Base-by-base conservation (phyloP, 2,113 vertebrate genomes). In the Gadus macrocephalus region DNA sequence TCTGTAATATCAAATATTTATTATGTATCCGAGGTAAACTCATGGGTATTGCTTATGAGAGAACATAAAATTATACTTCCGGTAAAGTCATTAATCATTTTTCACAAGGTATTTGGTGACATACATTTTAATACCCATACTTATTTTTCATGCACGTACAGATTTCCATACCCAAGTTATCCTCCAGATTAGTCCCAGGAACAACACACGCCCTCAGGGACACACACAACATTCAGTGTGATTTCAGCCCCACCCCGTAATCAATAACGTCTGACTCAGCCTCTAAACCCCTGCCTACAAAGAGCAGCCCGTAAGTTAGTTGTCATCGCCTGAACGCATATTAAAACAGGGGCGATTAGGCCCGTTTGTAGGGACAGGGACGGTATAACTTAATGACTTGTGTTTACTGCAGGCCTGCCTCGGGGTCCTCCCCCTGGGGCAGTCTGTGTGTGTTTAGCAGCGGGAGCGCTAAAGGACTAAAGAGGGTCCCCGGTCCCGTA, bases 1-100 rank as follows among this genome's bases (percentile, higher is more conserved):
- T 85, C 86, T 78, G 85, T 86, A 79, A 74, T 68, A 83, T 87
- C 72, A 84, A 89, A 82, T 81, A 86, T 89, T 79, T 81, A 83
- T 87, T 20, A 71, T 75, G 61, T 83, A 70, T 81, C 72, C 72
- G 69, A 80, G 78, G 84, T 83, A 70, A 59, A 79, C 73, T 74
- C 69, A 77, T 68, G 27, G 6, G 72, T 80, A 69, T 77, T 71
- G 66, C 78, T 74, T 68, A 58, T 69, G 71, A 67, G 31, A 35
- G 31, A 35, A 35, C 31, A 35, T 7, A 35, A 4, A 35, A 35
- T 35, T 35, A 4, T 35, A 35, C 31, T 35, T 35, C 31, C 31
- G 31, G 31, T 35, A 3, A 35, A 35, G 31, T 35, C 25, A 25
- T 25, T 25, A 25, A 25, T 25, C 2, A 25, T 25, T 3, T 25